Conservation (phyloP, 2,113 vertebrate genomes). For the Excalfactoria chinensis region DNA sequence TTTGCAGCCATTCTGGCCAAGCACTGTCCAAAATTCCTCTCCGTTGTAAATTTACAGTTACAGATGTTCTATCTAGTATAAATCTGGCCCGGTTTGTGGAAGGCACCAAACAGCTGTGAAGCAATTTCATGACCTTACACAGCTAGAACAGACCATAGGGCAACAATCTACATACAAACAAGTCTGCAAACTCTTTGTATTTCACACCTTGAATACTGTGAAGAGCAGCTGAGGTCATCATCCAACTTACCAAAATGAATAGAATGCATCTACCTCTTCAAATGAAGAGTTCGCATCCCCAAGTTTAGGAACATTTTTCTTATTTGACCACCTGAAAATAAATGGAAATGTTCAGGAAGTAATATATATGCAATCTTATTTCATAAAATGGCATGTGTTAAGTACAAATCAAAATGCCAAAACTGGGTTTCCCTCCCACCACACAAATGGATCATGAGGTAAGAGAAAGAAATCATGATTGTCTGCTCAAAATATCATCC, state of each 20-base stretch:
- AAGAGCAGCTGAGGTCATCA: not conserved
- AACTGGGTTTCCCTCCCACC: not conserved
- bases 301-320: slow-evolving; percentile 90
- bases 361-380: not conserved
- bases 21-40: not conserved
- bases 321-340: slow-evolving; percentile 90
- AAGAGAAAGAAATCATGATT: not conserved
- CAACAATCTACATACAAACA: not conserved
- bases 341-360: not conserved
- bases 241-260: slow-evolving; percentile 94
- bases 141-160: not conserved
- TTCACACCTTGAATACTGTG: not conserved
- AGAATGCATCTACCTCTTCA: slow-evolving; percentile 97
- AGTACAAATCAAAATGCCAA: not conserved
- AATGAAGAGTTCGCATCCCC: slow-evolving; percentile 89
- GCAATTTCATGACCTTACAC: not conserved
- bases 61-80: not conserved
- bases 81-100: not conserved
- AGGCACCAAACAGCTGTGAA: not conserved
- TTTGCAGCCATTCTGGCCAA: not conserved
- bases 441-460: not conserved
- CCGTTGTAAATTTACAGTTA: fast-evolving
- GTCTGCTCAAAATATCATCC: not conserved
- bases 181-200: not conserved
- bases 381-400: not conserved